phyloP scores from a whole-genome alignment of 2,797 vertebrate species.

The Hoplostethus mediterraneus region DNA sequence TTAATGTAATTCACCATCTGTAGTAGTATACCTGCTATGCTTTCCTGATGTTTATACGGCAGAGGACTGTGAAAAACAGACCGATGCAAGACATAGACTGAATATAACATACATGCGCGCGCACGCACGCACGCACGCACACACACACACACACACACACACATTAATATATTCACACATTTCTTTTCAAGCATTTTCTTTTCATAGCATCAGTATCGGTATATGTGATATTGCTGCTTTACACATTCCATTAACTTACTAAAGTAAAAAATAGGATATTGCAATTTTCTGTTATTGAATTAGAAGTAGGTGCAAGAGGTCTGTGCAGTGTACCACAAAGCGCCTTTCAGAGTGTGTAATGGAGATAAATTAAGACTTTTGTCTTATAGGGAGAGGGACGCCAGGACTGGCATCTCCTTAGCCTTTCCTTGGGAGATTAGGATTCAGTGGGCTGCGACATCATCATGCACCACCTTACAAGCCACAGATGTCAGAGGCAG shows the following conservation, averaged over 20 bases:
- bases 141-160: not conserved
- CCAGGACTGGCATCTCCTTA: conserved; percentile 67
- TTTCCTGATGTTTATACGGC: conserved; percentile 37
- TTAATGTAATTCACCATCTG: conserved; percentile 80
- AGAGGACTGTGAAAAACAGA: not conserved
- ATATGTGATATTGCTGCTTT: conserved; percentile 13
- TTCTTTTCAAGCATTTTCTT: no score
- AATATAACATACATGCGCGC: conserved; percentile 13
- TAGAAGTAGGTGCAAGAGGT: conserved; percentile 44
- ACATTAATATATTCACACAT: not conserved
- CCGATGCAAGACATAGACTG: conserved; percentile 26
- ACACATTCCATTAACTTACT: conserved; percentile 4
- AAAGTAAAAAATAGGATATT: not conserved
- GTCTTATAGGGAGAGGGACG: conserved; percentile 66
- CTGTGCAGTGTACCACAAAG: conserved; percentile 57
- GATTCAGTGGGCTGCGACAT: conserved; percentile 68
- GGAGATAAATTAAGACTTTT: conserved; percentile 83
- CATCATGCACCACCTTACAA: conserved; percentile 69
- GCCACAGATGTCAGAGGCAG: conserved; percentile 69
- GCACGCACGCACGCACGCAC: not conserved
- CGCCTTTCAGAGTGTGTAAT: conserved; percentile 72
- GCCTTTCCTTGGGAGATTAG: conserved; percentile 73
- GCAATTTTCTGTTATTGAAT: conserved; percentile 27
- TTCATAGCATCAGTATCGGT: not conserved
- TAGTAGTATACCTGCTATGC: conserved; percentile 49